phyloP scores from a whole-genome alignment of 2,888 invertebrate genomes.

The Aphidius colemani region DNA sequence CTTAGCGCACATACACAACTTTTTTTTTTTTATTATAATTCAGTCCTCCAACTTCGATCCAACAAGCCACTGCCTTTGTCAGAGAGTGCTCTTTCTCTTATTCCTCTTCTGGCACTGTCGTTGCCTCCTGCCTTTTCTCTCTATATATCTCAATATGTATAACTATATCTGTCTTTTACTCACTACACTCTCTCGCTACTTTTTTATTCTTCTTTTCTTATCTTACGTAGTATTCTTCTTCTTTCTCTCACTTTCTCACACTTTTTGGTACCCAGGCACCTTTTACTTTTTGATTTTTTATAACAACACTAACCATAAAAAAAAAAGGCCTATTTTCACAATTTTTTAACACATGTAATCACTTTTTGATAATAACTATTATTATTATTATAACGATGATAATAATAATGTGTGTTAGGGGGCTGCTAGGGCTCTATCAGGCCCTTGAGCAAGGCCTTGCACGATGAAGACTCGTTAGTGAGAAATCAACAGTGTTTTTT shows the following conservation, averaged over 20 bases:
- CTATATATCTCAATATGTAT: neutral
- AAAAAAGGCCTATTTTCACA: no score
- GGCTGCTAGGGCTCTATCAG: slow-evolving; percentile 45
- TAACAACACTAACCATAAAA: no score
- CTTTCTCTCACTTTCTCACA: neutral
- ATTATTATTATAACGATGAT: slow-evolving; percentile 6
- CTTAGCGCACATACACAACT: no score
- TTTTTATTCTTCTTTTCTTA: neutral
- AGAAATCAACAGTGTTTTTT: slow-evolving; percentile 40
- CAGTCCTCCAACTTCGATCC: no score
- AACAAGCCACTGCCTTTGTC: slow-evolving; percentile 5
- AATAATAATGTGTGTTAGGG: slow-evolving; percentile 8
- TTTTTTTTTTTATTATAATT: no score
- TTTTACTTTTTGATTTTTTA: neutral
- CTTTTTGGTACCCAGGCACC: slow-evolving; percentile 2
- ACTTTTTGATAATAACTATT: slow-evolving; percentile 4
- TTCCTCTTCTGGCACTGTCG: neutral
- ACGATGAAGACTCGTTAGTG: slow-evolving; percentile 41
- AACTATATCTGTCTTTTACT: no score
- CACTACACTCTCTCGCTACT: no score
- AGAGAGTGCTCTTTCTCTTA: slow-evolving; percentile 15
- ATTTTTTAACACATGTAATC: no score
- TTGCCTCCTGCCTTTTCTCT: neutral
- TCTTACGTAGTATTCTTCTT: slow-evolving; percentile 3
- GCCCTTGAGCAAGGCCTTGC: slow-evolving; percentile 42